Percentiles rank a stretch among this genome's conserved stretches.
These are phyloP conservation scores for Peromyscus melanophrys DNA, from an alignment of 2,797 vertebrate species.

Conservation along the genomic window DNA sequence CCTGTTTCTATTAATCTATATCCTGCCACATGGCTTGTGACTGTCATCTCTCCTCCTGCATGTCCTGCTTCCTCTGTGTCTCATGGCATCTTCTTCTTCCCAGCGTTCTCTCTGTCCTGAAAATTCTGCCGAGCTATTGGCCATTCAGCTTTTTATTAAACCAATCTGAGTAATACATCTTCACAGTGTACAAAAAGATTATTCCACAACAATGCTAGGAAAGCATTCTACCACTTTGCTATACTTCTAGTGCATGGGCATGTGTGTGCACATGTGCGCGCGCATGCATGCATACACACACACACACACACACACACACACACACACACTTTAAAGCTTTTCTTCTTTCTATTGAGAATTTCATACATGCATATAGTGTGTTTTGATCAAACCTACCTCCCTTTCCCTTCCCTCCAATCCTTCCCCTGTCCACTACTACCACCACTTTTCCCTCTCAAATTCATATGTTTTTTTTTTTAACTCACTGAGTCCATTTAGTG, in stretches of 20 bases:
- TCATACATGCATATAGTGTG: neutral
- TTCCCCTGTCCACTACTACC: neutral
- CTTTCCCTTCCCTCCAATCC: too few species aligned
- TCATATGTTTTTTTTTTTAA: neutral
- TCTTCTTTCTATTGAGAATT: neutral
- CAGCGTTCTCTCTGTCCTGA: neutral
- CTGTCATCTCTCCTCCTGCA: neutral
- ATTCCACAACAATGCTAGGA: neutral
- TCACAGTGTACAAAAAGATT: neutral
- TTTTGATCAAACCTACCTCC: neutral
- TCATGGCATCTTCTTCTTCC: neutral
- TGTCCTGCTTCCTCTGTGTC: neutral
- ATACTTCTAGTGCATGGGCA: too few species aligned
- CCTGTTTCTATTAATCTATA: neutral
- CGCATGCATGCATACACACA: neutral
- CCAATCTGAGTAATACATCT: neutral
- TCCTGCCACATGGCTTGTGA: neutral
- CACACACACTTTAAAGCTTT: neutral
- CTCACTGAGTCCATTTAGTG: neutral
- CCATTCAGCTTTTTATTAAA: neutral
- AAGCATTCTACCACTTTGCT: neutral
- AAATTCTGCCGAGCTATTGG: neutral
- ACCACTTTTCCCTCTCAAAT: neutral
- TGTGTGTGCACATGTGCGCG: too few species aligned
- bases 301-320: neutral